Evolutionary conservation across 2,113 vertebrate species (phyloP).

Genomic region (Dromaius novaehollandiae): DNA sequence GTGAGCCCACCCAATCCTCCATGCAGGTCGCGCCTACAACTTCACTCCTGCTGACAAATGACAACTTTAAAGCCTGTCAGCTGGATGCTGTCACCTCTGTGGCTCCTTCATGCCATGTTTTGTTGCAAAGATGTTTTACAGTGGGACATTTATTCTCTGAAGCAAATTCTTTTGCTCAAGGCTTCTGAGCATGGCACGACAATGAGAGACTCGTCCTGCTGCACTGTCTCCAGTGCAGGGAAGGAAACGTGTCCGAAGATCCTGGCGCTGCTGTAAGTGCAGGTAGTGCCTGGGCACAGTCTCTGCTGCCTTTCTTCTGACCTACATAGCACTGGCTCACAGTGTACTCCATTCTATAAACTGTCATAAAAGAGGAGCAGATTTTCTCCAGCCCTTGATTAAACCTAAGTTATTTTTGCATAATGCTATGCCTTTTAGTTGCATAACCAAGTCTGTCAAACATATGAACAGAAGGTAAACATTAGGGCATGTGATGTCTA

Average conservation of each 20-base stretch:
- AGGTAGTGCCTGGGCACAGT: neutral
- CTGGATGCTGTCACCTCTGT: neutral
- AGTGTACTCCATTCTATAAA: neutral
- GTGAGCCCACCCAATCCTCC: fast-evolving
- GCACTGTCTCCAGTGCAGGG: neutral
- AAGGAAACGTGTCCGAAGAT: neutral
- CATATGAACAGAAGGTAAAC: neutral
- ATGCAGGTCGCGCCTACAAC: neutral
- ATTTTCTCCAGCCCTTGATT: neutral
- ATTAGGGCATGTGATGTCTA: neutral
- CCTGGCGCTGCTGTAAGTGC: neutral
- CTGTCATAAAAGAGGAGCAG: neutral
- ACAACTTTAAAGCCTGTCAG: neutral
- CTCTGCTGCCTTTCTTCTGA: neutral
- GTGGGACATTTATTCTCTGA: neutral
- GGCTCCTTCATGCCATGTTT: neutral
- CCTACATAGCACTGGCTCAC: neutral
- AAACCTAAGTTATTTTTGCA: neutral
- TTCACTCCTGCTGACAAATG: neutral
- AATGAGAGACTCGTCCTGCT: neutral
- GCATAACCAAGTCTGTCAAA: neutral
- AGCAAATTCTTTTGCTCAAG: neutral
- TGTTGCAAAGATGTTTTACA: neutral
- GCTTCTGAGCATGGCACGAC: neutral
- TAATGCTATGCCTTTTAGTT: neutral